Conservation (phyloP, 2,113 vertebrate genomes). For the Hyaena hyaena region DNA sequence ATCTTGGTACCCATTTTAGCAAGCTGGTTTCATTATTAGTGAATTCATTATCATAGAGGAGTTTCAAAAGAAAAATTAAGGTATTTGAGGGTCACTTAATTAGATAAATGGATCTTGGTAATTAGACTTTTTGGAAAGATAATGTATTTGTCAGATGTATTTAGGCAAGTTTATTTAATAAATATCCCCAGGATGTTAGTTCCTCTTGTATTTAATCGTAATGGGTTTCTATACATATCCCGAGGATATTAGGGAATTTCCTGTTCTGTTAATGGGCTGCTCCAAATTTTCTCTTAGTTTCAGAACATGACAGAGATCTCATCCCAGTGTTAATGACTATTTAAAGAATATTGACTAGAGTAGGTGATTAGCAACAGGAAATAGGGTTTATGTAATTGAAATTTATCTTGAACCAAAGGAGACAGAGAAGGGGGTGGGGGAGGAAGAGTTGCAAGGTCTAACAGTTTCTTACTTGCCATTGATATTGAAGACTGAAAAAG, state of each 20-base stretch:
- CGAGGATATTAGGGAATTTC: slow-evolving; percentile 71
- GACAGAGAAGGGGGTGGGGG: not conserved
- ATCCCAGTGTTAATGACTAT: slow-evolving; percentile 67
- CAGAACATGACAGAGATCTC: slow-evolving; percentile 66
- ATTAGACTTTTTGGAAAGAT: slow-evolving; percentile 53
- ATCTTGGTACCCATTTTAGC: slow-evolving; percentile 65
- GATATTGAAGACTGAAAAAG: slow-evolving; percentile 2
- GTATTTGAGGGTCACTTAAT: slow-evolving; percentile 69
- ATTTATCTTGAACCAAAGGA: slow-evolving; percentile 59
- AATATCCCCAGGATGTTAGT: slow-evolving; percentile 62
- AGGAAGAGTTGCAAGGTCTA: not conserved
- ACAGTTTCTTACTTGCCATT: not conserved
- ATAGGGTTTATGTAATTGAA: slow-evolving; percentile 47
- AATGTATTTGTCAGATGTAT: slow-evolving; percentile 60
- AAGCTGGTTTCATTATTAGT: slow-evolving; percentile 72
- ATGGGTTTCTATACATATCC: slow-evolving; percentile 66
- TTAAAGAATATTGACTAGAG: slow-evolving; percentile 65
- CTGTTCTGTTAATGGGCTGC: slow-evolving; percentile 62
- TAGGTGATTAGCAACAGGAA: slow-evolving; percentile 73
- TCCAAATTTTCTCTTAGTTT: slow-evolving; percentile 59
- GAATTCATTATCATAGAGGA: slow-evolving; percentile 58
- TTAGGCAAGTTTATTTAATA: slow-evolving; percentile 72
- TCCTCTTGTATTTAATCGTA: slow-evolving; percentile 40
- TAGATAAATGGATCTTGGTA: slow-evolving; percentile 71
- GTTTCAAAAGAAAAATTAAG: slow-evolving; percentile 70